Evolutionary conservation across 2,113 vertebrate genomes (phyloP).

Genomic region (Vireo altiloquus): DNA sequence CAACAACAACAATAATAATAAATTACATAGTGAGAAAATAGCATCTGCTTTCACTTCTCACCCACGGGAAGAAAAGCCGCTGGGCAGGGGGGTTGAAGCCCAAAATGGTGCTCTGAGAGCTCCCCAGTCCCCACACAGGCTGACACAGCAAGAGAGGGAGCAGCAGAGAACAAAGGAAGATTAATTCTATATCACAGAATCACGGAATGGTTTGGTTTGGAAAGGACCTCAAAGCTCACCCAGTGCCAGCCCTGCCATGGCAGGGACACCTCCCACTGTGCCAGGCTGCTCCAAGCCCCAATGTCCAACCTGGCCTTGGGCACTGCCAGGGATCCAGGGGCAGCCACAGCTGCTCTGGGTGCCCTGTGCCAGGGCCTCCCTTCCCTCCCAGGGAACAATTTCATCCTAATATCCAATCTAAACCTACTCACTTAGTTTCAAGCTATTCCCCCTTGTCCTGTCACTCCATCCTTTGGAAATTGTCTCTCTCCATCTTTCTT

Average conservation of each 20-base stretch:
- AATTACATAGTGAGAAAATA: rapidly evolving
- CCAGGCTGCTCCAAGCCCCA: neutral
- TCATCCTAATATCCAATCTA: too few relatives aligned
- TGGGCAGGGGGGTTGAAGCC: neutral
- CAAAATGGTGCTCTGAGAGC: neutral
- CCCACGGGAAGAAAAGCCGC: neutral
- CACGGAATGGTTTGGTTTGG: neutral
- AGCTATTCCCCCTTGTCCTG: rapidly evolving
- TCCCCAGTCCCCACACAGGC: neutral
- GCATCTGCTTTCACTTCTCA: too few relatives aligned
- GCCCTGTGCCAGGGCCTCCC: neutral
- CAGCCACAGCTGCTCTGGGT: neutral
- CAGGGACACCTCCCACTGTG: neutral
- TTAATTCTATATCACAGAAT: neutral
- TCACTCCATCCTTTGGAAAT: neutral
- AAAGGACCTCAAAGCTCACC: neutral
- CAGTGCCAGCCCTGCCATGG: neutral
- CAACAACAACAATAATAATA: too few relatives aligned
- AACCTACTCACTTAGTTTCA: rapidly evolving
- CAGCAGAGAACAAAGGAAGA: neutral
- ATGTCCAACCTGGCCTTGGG: neutral
- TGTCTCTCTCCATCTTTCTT: neutral
- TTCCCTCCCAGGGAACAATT: neutral
- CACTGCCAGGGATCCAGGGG: neutral
- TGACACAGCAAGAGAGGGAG: neutral